Conservation (phyloP, 2,888 invertebrate genomes). For the Polydesmus complanatus region DNA sequence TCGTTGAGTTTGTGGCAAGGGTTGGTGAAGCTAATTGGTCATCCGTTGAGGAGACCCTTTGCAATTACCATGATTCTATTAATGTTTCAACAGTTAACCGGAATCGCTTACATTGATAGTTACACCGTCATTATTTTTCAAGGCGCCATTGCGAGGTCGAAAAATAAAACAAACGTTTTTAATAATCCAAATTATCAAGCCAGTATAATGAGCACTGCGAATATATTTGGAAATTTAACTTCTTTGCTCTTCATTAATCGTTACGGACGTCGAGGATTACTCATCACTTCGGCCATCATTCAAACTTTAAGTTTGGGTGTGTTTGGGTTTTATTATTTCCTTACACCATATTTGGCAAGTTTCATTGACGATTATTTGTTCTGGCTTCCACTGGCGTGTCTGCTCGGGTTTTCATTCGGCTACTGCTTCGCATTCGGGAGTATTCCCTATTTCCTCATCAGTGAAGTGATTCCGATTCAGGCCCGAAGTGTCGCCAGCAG, state of each 20-base stretch:
- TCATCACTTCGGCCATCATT: background rate
- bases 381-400: background rate
- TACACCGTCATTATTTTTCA: background rate
- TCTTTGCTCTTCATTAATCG: background rate
- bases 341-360: background rate
- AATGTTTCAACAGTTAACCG: background rate
- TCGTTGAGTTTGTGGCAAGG: background rate
- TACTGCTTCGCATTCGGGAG: background rate
- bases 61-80: background rate
- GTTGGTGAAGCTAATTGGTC: background rate
- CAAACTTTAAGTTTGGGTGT: background rate
- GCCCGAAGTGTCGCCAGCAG: background rate
- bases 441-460: background rate
- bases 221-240: no score
- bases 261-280: background rate
- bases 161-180: no score
- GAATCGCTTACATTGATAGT: background rate
- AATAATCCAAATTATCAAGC: no score
- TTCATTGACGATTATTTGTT: background rate
- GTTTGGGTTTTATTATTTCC: background rate
- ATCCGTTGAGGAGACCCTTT: background rate
- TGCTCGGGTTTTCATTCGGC: background rate
- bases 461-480: background rate
- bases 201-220: no score
- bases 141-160: no score